These are phyloP conservation scores for Centrocercus urophasianus DNA, from an alignment of 2,113 vertebrate species.

Conservation along the genomic window DNA sequence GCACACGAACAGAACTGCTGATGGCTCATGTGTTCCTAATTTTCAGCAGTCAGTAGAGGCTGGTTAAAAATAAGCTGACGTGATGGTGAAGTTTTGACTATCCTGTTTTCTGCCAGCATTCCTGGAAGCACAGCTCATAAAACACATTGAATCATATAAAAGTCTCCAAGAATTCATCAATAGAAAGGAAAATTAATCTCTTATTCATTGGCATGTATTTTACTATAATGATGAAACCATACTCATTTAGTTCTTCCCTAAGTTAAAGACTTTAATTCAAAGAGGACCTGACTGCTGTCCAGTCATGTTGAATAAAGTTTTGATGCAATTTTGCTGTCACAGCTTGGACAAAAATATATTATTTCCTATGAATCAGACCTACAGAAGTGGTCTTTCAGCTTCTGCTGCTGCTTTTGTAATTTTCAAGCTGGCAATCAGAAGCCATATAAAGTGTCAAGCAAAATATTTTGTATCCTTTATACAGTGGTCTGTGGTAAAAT, in stretches of 20 bases:
- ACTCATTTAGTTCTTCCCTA: not conserved
- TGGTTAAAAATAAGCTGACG: slow-evolving; percentile 48
- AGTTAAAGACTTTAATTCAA: slow-evolving; percentile 42
- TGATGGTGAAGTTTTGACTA: slow-evolving; percentile 25
- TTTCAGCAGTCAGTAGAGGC: slow-evolving; percentile 11
- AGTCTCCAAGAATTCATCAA: slow-evolving; percentile 42
- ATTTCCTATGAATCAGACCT: slow-evolving; percentile 24
- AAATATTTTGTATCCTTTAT: slow-evolving; percentile 28
- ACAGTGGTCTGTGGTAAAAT: slow-evolving; percentile 11
- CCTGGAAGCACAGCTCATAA: slow-evolving; percentile 48
- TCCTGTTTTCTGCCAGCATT: slow-evolving; percentile 40
- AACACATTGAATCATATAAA: slow-evolving; percentile 32
- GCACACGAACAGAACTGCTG: not conserved
- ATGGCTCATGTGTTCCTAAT: not conserved
- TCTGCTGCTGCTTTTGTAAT: slow-evolving; percentile 41
- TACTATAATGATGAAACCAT: slow-evolving; percentile 34
- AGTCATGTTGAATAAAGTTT: slow-evolving; percentile 48
- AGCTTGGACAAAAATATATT: slow-evolving; percentile 36
- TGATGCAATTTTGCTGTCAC: not conserved
- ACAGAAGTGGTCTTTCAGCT: not conserved
- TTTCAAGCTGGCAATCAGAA: slow-evolving; percentile 42
- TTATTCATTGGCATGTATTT: slow-evolving; percentile 15
- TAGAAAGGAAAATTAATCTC: slow-evolving; percentile 10
- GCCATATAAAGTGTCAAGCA: slow-evolving; percentile 6
- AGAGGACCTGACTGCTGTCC: slow-evolving; percentile 52